These are phyloP conservation scores for Colostygia pectinataria DNA, from an alignment of 2,888 invertebrate species.

Conservation along the genomic window DNA sequence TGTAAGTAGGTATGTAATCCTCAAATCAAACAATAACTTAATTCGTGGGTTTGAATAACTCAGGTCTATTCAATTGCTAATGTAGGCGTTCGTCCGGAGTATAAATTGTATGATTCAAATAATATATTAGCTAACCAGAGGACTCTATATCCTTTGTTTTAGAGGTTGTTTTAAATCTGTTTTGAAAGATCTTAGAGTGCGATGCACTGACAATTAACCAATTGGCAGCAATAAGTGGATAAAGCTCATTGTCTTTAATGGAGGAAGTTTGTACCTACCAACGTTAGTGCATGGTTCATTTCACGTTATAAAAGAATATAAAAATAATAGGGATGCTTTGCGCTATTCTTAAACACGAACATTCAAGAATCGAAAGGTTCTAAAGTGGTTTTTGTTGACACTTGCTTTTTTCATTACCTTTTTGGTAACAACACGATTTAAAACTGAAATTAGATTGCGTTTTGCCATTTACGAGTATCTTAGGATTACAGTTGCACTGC, in stretches of 20 bases:
- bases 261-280: constrained; percentile 58
- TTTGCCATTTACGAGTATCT: no score
- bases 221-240: constrained; percentile 55
- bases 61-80: constrained; percentile 22
- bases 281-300: constrained; percentile 17
- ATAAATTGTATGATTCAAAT: constrained; percentile 37
- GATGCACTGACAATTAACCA: constrained; percentile 62
- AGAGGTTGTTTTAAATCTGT: constrained; percentile 12
- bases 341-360: no score
- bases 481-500: no score
- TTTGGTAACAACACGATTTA: no score
- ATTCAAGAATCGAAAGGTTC: no score
- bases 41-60: constrained; percentile 20
- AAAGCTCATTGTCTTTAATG: constrained; percentile 52
- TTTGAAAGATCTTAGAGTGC: constrained; percentile 31
- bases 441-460: no score
- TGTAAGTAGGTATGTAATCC: not conserved
- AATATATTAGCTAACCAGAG: constrained; percentile 10
- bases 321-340: no score
- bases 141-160: constrained; percentile 5
- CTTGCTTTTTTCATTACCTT: no score
- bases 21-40: constrained; percentile 17
- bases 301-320: no score
- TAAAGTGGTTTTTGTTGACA: no score
- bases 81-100: constrained; percentile 32